Conservation (phyloP, 92 coral and sea anemone genomes). For the Parazoanthus atlanticus region DNA sequence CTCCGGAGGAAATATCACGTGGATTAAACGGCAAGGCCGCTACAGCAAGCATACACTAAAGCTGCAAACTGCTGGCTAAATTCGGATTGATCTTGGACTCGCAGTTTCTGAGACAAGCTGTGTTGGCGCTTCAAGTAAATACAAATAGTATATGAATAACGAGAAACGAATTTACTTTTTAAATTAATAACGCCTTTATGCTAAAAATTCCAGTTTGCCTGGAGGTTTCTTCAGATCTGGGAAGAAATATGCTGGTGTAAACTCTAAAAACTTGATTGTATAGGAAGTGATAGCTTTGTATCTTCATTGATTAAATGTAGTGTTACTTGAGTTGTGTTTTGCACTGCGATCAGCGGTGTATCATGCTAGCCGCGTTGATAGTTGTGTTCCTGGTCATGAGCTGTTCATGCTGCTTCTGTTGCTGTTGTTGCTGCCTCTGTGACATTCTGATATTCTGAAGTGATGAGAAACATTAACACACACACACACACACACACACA, state of each 20-base stretch:
- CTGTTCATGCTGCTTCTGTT: constrained; percentile 2
- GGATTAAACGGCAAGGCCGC: constrained; percentile 30
- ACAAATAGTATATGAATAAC: background rate
- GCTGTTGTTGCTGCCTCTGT: constrained; percentile 26
- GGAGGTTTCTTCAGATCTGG: background rate
- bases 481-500: too few species aligned
- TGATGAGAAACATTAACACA: background rate
- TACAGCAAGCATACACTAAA: background rate
- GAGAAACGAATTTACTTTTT: background rate
- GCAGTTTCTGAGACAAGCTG: background rate
- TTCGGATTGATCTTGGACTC: background rate
- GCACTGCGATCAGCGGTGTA: background rate
- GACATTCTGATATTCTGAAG: background rate
- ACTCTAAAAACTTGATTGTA: background rate
- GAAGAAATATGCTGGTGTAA: background rate
- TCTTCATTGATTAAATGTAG: background rate
- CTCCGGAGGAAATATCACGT: constrained; percentile 74
- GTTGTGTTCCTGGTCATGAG: background rate
- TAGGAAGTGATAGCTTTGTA: background rate
- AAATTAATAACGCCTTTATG: background rate
- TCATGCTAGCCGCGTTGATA: constrained; percentile 13
- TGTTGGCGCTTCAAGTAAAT: too few species aligned
- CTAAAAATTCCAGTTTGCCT: too few species aligned
- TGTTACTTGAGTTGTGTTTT: background rate
- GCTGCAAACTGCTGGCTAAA: background rate